Evolutionary conservation across 2,113 vertebrate genomes (phyloP), one percentile per base, ranked within the genome.

Genomic region (Paratilapia polleni): DNA sequence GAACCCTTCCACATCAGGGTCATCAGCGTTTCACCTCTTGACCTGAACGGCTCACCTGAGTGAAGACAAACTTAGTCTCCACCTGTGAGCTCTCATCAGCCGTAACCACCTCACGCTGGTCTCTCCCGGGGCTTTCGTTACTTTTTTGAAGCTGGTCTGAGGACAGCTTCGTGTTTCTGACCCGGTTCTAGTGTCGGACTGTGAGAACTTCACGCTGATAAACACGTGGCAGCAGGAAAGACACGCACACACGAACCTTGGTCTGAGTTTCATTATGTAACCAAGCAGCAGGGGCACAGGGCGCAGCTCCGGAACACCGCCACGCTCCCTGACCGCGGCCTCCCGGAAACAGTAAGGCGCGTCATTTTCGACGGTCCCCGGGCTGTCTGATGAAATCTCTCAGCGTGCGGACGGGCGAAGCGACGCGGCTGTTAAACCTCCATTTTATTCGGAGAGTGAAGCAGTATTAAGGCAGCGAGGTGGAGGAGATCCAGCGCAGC

Each of bases 301-400:
- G 62, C 28, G 15, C 36, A 17, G 26, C 66, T 34, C 36, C 5
- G 5, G 56, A 22, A 58, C 36, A 7, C 22, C 34, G 59, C 41
- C 3, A 93, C 88, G 59, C 4, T 90, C 91, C 93, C 94, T 92
- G 78, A 26, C 6, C 3, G 7, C 60, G 2, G 28, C 8, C 26
- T 61, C 58, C 38, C 22, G 87, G 59, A 54, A 57, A 6, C 54
- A 54, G 38, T 31, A 10, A 26, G 3, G 0, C 49, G 13, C 8
- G 58, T 83, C 8, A 62, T 90, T 87, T n/a, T 2, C 8, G 87
- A 90, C 92, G 76, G 59, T 93, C 92, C 92, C 92, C 92, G 9
- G 17, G 19, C 3, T 94, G 87, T 95, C 95, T 96, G 95, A 96
- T 95, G 96, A 95, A 95, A 96, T 95, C 92, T 77, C 68, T 10